Base-by-base conservation (phyloP, 2,888 invertebrate species). In the Apoda limacodes region DNA sequence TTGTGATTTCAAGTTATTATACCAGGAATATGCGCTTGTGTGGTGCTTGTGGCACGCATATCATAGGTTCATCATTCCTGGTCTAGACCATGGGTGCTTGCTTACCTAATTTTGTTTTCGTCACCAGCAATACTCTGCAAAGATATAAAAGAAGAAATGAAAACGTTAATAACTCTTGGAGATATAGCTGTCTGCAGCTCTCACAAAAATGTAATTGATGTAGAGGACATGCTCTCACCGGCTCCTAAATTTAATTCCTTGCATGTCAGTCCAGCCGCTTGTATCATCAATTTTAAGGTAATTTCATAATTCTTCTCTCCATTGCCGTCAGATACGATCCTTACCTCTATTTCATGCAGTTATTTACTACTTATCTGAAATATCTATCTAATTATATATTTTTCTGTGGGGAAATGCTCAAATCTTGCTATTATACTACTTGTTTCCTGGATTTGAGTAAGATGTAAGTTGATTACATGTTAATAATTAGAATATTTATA, bases 101-200 rank as follows among this genome's bases (percentile, higher is more conserved):
- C n/a, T n/a, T 13, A 15, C 9, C 7, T 30, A 9, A 5, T n/a
- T 10, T 3, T 10, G 9, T 23, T 23, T 4, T 30, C 17, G 23
- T 22, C 26, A 14, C 0, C 46, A 75, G 76, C 58, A 2, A 52
- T 75, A 2, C 60, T 76, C 5, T 71, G 72, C 41, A 75, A 74
- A 27, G 64, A 71, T 36, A 62, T 74, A 17, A 59, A 68, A 21
- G 46, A 50, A 0, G 68, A 68, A 13, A 45, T 67, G 52, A 55
- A 50, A 30, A 49, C 49, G 1, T 40, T 66, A 0, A 7, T 56
- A 2, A 39, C 52, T 1, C 30, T 60, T 1, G 61, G 61, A 0
- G 55, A 58, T 4, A 25, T 10, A 2, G 26, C 32, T 3, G 29
- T 31, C 6, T 24, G 14, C 3, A 13, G 27, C 11, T 31, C 25